These are phyloP conservation scores for Euplagia quadripunctaria DNA, from an alignment of 2,888 invertebrate species.

Conservation along the genomic window DNA sequence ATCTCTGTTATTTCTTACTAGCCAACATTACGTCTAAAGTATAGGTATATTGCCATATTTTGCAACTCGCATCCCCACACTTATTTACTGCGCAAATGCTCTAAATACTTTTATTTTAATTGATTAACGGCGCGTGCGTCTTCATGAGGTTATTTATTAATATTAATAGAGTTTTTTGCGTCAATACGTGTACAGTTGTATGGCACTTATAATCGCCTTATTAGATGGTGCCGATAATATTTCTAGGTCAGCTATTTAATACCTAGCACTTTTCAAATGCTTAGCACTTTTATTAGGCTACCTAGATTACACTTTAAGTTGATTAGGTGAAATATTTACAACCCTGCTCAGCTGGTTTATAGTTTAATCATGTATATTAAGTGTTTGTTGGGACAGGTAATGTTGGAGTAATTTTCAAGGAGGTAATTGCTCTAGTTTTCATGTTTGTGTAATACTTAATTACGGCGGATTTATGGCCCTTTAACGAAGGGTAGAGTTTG, in stretches of 20 bases:
- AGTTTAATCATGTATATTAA: slow-evolving; percentile 10
- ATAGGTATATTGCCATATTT: too few species aligned
- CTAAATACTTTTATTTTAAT: slow-evolving; percentile 43
- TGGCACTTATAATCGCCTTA: slow-evolving; percentile 28
- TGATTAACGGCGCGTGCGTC: slow-evolving; percentile 43
- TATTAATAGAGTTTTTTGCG: slow-evolving; percentile 40
- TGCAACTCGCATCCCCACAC: too few species aligned
- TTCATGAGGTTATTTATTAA: slow-evolving; percentile 34
- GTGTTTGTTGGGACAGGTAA: slow-evolving; percentile 9
- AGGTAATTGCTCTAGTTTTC: not conserved
- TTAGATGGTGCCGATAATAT: slow-evolving; percentile 29
- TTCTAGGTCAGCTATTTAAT: slow-evolving; percentile 35
- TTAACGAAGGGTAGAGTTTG: not conserved
- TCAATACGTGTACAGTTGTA: slow-evolving; percentile 31
- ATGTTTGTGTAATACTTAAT: not conserved
- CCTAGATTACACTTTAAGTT: slow-evolving; percentile 16
- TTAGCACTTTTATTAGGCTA: slow-evolving; percentile 15
- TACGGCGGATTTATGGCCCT: not conserved
- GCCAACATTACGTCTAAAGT: too few species aligned
- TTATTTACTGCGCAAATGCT: slow-evolving; percentile 20
- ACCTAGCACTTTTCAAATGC: slow-evolving; percentile 21
- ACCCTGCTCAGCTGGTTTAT: slow-evolving; percentile 7
- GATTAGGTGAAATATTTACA: slow-evolving; percentile 16
- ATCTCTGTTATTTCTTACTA: too few species aligned
- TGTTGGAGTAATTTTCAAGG: not conserved